Evolutionary conservation across 2,797 vertebrate genomes (phyloP).

Genomic region (Adelosebastes latens): DNA sequence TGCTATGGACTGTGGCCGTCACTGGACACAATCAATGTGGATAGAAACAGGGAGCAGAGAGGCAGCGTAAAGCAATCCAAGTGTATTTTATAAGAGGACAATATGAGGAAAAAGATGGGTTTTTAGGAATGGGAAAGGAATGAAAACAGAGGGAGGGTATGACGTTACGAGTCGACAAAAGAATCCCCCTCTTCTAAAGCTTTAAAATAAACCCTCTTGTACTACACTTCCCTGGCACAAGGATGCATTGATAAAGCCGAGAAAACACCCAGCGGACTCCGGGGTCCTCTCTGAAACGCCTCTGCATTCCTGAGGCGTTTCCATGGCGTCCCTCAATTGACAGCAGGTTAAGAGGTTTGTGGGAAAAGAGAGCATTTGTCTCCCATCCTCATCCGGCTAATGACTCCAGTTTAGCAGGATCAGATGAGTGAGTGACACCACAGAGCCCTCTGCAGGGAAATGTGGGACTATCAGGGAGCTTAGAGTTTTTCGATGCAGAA

Average conservation of each 20-base stretch:
- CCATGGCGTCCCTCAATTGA: constrained; percentile 79
- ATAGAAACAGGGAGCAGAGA: not conserved
- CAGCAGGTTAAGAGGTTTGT: constrained; percentile 84
- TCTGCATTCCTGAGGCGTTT: constrained; percentile 77
- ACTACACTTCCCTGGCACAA: constrained; percentile 36
- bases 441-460: constrained; percentile 65
- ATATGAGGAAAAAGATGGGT: not conserved
- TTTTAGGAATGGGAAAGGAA: not conserved
- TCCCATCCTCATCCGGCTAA: constrained; percentile 71
- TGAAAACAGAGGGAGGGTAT: constrained; percentile 11
- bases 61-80: not conserved
- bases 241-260: constrained; percentile 69
- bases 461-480: constrained; percentile 2
- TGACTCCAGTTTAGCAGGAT: constrained; percentile 70
- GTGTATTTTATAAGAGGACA: not conserved
- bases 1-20: not conserved
- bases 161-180: constrained; percentile 38
- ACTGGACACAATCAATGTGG: constrained; percentile 9
- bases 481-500: not conserved
- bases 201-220: constrained; percentile 47
- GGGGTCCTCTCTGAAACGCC: constrained; percentile 66
- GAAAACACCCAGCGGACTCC: constrained; percentile 59
- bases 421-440: constrained; percentile 49
- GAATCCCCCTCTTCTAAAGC: constrained; percentile 23
- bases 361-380: constrained; percentile 79